Evolutionary conservation across 2,113 vertebrate species (phyloP).

Genomic region (Lophotis ruficrista): DNA sequence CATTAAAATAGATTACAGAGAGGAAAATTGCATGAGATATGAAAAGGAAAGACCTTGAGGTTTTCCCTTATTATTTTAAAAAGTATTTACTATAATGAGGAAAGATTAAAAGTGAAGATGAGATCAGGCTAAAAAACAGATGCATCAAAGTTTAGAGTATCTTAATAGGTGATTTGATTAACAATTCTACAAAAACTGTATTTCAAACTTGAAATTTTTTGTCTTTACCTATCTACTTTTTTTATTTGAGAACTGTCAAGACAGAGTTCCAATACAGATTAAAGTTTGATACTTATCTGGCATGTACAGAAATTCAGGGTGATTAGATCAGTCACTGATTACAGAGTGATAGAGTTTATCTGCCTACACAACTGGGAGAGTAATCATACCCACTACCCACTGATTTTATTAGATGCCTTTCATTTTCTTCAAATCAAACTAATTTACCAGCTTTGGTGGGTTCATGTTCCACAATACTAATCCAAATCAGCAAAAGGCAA

Average conservation of each 20-base stretch:
- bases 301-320: neutral
- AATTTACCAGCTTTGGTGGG: neutral
- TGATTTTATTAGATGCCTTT: neutral
- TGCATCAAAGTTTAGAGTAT: neutral
- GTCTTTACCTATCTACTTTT: neutral
- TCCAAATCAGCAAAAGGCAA: neutral
- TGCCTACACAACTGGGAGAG: neutral
- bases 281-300: neutral
- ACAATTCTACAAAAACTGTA: neutral
- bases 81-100: neutral
- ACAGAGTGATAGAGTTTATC: neutral
- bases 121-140: neutral
- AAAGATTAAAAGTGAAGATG: neutral
- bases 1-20: neutral
- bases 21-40: neutral
- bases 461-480: neutral
- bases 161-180: neutral
- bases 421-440: constrained; percentile 6
- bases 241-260: neutral
- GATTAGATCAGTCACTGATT: neutral
- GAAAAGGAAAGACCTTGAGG: neutral
- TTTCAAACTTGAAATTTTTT: neutral
- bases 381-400: neutral
- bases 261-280: neutral
- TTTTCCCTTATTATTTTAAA: neutral